Percentiles rank a stretch among this genome's conserved stretches.
Evolutionary conservation across 2,888 invertebrate species (phyloP).

Genomic region (Leptopterna dolabrata): DNA sequence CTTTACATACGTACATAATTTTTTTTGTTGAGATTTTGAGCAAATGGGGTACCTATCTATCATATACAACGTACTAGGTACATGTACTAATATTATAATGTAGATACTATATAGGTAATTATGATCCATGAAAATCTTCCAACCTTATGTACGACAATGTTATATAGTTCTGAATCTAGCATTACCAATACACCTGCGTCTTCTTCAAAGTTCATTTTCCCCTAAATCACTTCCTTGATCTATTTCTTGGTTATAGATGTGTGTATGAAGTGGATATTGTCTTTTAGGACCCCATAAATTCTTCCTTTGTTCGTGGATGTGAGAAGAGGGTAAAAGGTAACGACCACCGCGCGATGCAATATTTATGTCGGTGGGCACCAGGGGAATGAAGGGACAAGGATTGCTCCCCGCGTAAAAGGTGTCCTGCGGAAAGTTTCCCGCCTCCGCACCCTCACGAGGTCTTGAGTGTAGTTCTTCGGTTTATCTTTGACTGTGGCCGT

Average conservation of each 20-base stretch:
- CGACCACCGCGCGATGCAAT: neutral
- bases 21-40: too few species aligned
- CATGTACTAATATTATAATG: too few species aligned
- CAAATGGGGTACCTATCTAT: too few species aligned
- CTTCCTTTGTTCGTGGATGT: neutral
- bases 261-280: neutral
- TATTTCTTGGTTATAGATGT: neutral
- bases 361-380: neutral
- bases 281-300: neutral
- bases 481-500: conserved; percentile 9
- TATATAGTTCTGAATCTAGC: too few species aligned
- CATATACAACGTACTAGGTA: too few species aligned
- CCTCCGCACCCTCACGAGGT: conserved; percentile 17
- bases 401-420: neutral
- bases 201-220: neutral
- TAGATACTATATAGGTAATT: too few species aligned
- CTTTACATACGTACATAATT: too few species aligned
- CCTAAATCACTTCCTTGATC: neutral
- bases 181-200: too few species aligned
- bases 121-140: too few species aligned
- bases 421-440: conserved; percentile 1
- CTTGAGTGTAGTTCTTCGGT: neutral
- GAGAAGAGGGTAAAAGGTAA: neutral
- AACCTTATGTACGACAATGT: too few species aligned
- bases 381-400: neutral